Evolutionary conservation across 2,113 vertebrate species (phyloP), one percentile per base, ranked within the genome.

Genomic region (Illadopsis cleaveri): DNA sequence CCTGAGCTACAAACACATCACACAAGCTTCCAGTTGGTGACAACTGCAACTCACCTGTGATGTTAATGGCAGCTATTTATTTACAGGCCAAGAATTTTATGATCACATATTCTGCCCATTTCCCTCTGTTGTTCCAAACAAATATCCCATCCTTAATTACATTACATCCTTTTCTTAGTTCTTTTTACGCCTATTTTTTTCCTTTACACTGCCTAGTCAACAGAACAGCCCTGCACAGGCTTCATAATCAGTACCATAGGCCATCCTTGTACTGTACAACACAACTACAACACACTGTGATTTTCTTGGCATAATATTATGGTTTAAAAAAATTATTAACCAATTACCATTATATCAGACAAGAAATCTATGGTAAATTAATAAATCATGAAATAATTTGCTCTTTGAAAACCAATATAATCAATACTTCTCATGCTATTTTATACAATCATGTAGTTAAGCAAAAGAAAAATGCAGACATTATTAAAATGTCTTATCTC

Each of bases 311-410:
- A 69, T 30, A 89, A 57, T 33, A 70, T 31, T 66, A 76, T 68
- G 33, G 33, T 47, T 50, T 81, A 23, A 65, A 66, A 93, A 92
- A 93, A 91, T 56, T 84, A 88, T 60, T 31, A 85, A 64, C 10
- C 45, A 45, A 86, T 71, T 44, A 83, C 23, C 64, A 83, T 13
- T 78, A 40, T 82, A 80, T 71, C 54, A 88, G 75, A 92, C 28
- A 77, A 45, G 71, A 58, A 83, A 94, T 61, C 70, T 70, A 66
- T 53, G 56, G 30, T 76, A 82, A 88, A 77, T 91, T 86, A 93
- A 96, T 90, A 79, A 83, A 91, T 83, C 47, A 88, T 65, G 5
- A 85, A 84, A 96, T 57, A 81, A 90, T 56, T 82, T 96, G 60
- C 20, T 77, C 65, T 86, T 94, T 91, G 70, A 90, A 91, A 94